A percentile compares a stretch with the other conserved stretches of the same genome.
Evolutionary conservation across 2,797 vertebrate genomes (phyloP).

Genomic region (Acomys russatus): DNA sequence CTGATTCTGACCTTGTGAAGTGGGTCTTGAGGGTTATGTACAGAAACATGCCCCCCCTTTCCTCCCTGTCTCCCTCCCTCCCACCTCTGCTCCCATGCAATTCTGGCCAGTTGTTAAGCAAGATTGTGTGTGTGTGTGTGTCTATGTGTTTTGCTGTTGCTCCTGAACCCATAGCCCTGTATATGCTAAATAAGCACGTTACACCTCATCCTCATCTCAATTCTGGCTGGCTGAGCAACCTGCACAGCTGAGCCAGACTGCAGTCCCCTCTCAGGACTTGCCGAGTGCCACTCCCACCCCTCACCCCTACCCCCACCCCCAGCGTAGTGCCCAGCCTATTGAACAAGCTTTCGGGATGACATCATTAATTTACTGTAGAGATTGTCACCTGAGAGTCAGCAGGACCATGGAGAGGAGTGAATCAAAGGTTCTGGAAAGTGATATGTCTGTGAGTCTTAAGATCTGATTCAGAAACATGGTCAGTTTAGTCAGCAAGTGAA

Average conservation of each 20-base stretch:
- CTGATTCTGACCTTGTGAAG: neutral
- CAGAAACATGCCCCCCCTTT: neutral
- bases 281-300: neutral
- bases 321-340: neutral
- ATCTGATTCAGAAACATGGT: neutral
- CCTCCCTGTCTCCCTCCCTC: fast-evolving
- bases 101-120: slow-evolving; percentile 12
- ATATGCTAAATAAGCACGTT: neutral
- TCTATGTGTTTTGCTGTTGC: neutral
- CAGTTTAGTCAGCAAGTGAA: slow-evolving; percentile 26
- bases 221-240: neutral
- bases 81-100: neutral
- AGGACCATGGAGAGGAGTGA: neutral
- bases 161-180: neutral
- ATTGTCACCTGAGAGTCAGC: neutral
- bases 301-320: neutral
- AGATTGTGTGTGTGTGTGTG: neutral
- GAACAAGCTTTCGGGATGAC: neutral
- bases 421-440: slow-evolving; percentile 46
- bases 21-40: neutral
- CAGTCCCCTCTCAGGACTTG: neutral
- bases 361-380: slow-evolving; percentile 6
- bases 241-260: neutral
- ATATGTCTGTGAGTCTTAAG: slow-evolving; percentile 15
- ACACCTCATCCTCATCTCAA: neutral